Base-by-base conservation (phyloP, 2,888 invertebrate genomes). In the Agrilus cyanescens region DNA sequence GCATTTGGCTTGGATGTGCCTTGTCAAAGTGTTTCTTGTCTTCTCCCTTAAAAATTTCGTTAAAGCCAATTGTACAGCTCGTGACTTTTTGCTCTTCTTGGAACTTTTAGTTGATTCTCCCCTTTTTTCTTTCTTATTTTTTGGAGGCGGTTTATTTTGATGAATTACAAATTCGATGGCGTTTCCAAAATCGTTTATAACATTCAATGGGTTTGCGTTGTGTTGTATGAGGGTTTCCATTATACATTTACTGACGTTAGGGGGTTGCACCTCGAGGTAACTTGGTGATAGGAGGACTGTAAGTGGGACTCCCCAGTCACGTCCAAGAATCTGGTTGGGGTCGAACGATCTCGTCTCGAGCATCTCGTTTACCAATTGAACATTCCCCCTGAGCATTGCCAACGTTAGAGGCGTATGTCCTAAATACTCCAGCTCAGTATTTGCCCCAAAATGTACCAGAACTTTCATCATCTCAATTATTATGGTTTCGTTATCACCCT, bases 401-500 rank as follows among this genome's bases (percentile, higher is more conserved):
- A 67, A 43, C 4, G 64, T 59, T 37, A 67, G 49, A 2, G 61
- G 54, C 3, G 59, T 60, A 40, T 65, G 65, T 4, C 63, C 66
- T 31, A 67, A 51, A 51, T 62, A 65, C 5, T 48, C 50, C 7
- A 53, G 50, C n/a, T 52, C 44, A 4, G 44, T 13, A 37, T 48
- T 34, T 4, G 50, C 51, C 6, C 55, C 52, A 43, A 53, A 43
- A 6, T 51, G 37, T 2, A 58, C 45, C 4, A 65, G 43, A 12
- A 51, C 18, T 14, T 43, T 38, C 4, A 56, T 54, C 31, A 62
- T 47, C 12, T 54, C 41, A 30, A 46, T 41, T 5, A 59, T 33
- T 10, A 13, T 33, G 7, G 2, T 33, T 33, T 33, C 2, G 12
- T 10, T 14, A 33, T 14, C 12, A 38, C 63, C 61, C 3, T 45